phyloP scores from a whole-genome alignment of 2,797 vertebrate species.

The Xerus rutilus region DNA sequence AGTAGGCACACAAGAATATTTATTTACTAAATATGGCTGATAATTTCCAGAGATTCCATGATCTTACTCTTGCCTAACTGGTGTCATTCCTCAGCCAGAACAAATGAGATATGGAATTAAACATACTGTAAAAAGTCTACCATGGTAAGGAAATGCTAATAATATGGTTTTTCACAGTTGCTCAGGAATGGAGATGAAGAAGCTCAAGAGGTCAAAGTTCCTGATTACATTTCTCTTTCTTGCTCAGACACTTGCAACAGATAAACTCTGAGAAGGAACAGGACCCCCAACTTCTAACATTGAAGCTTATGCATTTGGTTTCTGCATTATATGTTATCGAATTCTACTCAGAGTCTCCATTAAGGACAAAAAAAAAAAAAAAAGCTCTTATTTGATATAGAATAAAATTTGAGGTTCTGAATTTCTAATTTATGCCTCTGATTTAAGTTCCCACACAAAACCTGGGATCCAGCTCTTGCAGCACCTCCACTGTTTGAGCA shows the following conservation, averaged over 20 bases:
- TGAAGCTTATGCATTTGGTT: background rate
- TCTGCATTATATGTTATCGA: background rate
- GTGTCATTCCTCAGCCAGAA: background rate
- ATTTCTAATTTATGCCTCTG: constrained; percentile 69
- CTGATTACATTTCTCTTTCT: constrained; percentile 11
- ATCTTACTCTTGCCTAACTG: background rate
- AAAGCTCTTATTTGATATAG: constrained; percentile 52
- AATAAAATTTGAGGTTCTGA: constrained; percentile 61
- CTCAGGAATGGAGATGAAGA: background rate
- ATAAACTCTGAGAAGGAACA: background rate
- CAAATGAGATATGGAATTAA: background rate
- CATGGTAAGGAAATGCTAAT: background rate
- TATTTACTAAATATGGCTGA: background rate
- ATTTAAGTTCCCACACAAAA: constrained; percentile 63
- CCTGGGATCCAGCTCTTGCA: constrained; percentile 77
- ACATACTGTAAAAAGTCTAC: background rate
- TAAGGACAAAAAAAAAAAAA: constrained; percentile 24
- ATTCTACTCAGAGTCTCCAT: constrained; percentile 31
- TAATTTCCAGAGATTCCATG: background rate
- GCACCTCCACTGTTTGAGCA: constrained; percentile 75
- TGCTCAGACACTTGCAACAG: background rate
- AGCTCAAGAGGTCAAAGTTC: background rate
- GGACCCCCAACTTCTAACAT: background rate
- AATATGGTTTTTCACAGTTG: background rate
- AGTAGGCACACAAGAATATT: constrained; percentile 34